phyloP scores from a whole-genome alignment of 2,888 invertebrate genomes.

The Sinelater perroti region DNA sequence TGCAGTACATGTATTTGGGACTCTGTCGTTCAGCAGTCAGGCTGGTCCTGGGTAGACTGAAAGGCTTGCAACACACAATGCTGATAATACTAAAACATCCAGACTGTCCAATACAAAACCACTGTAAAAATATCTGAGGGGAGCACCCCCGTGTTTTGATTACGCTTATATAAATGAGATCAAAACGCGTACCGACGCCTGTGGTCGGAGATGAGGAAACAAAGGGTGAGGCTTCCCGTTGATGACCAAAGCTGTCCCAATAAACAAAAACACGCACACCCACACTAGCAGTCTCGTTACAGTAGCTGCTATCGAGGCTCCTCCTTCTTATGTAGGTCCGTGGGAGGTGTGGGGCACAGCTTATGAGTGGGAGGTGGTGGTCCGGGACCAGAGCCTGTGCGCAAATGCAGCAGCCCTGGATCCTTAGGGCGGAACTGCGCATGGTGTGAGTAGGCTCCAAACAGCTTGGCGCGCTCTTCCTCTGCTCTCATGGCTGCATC shows the following conservation, averaged over 20 bases:
- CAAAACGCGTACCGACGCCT: constrained; percentile 33
- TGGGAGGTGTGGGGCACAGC: constrained; percentile 68
- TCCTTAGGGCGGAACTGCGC: constrained; percentile 64
- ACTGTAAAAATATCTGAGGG: constrained; percentile 56
- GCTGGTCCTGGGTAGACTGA: constrained; percentile 36
- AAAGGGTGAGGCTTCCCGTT: constrained; percentile 26
- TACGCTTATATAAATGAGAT: constrained; percentile 39
- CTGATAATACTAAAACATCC: constrained; percentile 44
- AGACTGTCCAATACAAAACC: constrained; percentile 50
- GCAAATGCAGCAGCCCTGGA: constrained; percentile 65
- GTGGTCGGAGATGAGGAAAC: constrained; percentile 31
- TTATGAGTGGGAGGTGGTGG: constrained; percentile 62
- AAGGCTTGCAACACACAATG: constrained; percentile 43
- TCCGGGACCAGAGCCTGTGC: constrained; percentile 64
- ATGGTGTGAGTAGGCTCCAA: constrained; percentile 67
- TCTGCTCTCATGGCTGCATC: constrained; percentile 81
- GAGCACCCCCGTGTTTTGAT: constrained; percentile 36
- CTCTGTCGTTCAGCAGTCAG: too few species aligned
- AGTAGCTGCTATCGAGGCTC: constrained; percentile 66
- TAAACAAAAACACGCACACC: constrained; percentile 32
- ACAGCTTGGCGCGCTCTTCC: constrained; percentile 81
- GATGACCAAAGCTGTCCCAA: constrained; percentile 22
- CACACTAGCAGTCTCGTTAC: constrained; percentile 29
- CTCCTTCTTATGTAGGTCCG: constrained; percentile 67
- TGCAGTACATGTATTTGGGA: too few species aligned